phyloP scores from a whole-genome alignment of 2,113 vertebrate species.

The Campylomormyrus numenius region DNA sequence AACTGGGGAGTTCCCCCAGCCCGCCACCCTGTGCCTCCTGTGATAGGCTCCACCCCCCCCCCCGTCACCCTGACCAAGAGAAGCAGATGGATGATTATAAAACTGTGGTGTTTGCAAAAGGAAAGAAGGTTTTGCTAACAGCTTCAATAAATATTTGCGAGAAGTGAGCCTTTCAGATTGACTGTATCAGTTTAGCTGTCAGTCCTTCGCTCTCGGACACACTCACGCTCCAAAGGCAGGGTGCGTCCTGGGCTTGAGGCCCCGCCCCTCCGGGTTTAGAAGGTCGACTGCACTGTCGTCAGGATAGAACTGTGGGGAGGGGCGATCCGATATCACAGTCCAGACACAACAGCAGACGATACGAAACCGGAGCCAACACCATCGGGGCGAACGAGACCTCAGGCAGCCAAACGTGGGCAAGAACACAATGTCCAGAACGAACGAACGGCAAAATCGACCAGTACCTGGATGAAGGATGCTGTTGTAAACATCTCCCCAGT shows the following conservation, averaged over 20 bases:
- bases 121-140: not conserved
- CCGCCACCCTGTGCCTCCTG: not conserved
- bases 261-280: slow-evolving; percentile 42
- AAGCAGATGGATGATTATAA: not conserved
- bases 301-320: slow-evolving; percentile 56
- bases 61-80: not conserved
- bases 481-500: slow-evolving; percentile 43
- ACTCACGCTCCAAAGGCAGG: slow-evolving; percentile 66
- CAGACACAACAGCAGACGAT: not conserved
- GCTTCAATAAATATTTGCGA: not conserved
- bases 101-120: not conserved
- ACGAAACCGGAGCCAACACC: not conserved
- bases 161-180: not conserved
- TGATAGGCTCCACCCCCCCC: not conserved
- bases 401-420: not conserved
- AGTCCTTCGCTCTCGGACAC: not conserved
- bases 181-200: not conserved
- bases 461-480: slow-evolving; percentile 65
- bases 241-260: slow-evolving; percentile 54
- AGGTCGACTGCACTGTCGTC: slow-evolving; percentile 60
- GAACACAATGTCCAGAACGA: not conserved
- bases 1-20: not conserved
- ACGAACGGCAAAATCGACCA: not conserved
- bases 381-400: not conserved
- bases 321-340: not conserved